A percentile compares a stretch with the other conserved stretches of the same genome.
phyloP scores from a whole-genome alignment of 2,113 vertebrate species.

The Paedocypris sp. region DNA sequence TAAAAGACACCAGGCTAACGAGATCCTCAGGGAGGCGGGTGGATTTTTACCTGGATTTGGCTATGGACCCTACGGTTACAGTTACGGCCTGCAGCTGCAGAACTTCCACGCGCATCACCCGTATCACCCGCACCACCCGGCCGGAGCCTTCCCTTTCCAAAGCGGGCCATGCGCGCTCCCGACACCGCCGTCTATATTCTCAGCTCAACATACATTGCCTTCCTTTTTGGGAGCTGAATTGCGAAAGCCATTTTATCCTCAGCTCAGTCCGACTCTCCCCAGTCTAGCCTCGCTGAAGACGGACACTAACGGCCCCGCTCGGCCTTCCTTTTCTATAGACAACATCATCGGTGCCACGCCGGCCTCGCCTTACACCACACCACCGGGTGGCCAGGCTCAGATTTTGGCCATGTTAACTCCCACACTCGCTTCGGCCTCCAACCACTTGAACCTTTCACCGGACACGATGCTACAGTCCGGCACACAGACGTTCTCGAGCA shows the following conservation, averaged over 20 bases:
- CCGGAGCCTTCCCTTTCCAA: constrained; percentile 73
- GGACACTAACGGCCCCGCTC: constrained; percentile 65
- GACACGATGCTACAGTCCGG: constrained; percentile 67
- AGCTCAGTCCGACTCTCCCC: constrained; percentile 66
- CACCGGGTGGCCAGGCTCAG: constrained; percentile 74
- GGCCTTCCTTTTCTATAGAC: constrained; percentile 95
- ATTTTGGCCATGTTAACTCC: constrained; percentile 87
- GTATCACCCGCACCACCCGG: constrained; percentile 61
- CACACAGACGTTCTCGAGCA: constrained; percentile 72
- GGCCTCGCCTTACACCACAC: constrained; percentile 63
- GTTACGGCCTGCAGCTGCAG: constrained; percentile 86
- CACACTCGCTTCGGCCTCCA: constrained; percentile 75
- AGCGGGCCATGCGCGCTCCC: constrained; percentile 69
- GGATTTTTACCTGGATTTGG: constrained; percentile 87
- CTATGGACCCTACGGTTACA: constrained; percentile 90
- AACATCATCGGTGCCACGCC: constrained; percentile 81
- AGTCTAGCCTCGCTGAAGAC: constrained; percentile 73
- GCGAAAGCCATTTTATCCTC: constrained; percentile 66
- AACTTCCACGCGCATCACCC: constrained; percentile 71
- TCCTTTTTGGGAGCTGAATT: constrained; percentile 76
- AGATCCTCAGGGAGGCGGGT: constrained; percentile 78
- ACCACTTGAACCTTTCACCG: constrained; percentile 74
- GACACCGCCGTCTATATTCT: constrained; percentile 69
- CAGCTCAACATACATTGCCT: constrained; percentile 68
- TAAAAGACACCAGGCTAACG: constrained; percentile 77